Percentiles rank a stretch among this genome's conserved stretches.
Conservation (phyloP, 2,113 vertebrate genomes). For the Pardalotus punctatus region DNA sequence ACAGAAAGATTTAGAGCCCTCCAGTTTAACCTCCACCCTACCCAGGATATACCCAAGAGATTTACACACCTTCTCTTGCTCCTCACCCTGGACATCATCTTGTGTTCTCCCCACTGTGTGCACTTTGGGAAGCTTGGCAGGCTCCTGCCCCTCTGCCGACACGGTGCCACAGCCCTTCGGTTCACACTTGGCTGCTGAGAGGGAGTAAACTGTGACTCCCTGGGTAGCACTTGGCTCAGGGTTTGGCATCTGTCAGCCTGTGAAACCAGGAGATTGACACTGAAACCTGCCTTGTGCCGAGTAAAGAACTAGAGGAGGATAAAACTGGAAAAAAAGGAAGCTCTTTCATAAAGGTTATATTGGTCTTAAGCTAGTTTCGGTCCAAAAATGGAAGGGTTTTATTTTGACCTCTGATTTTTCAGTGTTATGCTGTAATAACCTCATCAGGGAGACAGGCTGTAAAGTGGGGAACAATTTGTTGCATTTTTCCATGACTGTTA, state of each 20-base stretch:
- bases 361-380: slow-evolving; percentile 27
- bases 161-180: not conserved
- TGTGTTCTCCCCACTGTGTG: not conserved
- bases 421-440: slow-evolving; percentile 37
- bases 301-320: not conserved
- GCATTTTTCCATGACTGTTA: slow-evolving; percentile 22
- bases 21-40: not conserved
- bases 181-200: not conserved
- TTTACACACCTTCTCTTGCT: not conserved
- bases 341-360: not conserved
- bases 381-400: slow-evolving; percentile 26
- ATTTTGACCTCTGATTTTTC: slow-evolving; percentile 58
- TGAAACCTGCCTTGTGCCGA: slow-evolving; percentile 6
- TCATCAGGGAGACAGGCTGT: slow-evolving; percentile 38
- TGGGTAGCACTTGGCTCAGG: not conserved
- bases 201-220: slow-evolving; percentile 17
- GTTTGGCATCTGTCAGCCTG: slow-evolving; percentile 30
- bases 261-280: slow-evolving; percentile 21
- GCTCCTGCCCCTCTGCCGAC: not conserved
- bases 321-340: not conserved
- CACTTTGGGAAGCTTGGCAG: not conserved
- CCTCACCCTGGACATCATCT: not conserved
- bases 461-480: slow-evolving; percentile 40
- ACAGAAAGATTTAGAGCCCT: not conserved
- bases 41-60: not conserved